Base-by-base conservation (phyloP, 2,888 invertebrate species). In the Agrilus mali region DNA sequence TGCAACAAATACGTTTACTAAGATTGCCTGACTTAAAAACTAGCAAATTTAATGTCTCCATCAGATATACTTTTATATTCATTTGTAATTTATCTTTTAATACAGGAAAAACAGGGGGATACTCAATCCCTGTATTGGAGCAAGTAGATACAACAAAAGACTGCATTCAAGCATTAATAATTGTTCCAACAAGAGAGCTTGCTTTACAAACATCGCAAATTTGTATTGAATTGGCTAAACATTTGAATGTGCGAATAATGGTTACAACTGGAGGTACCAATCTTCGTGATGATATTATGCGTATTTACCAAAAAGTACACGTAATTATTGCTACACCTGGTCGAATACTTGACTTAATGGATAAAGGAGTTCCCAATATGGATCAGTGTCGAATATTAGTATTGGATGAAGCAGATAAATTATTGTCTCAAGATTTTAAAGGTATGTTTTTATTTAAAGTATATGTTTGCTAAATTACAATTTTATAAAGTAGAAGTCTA, bases 171-270 rank as follows among this genome's bases (percentile, higher is more conserved):
- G 97, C 95, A 60, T 75, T 99, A 72, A 82, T 98, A 59, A 89
- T 99, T 68, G 97, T 98, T 63, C 98, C 98, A 52, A 98, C 98
- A 48, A 77, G 98, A 72, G 98, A 98, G 74, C 74, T 98, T 69
- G 98, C 98, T 50, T 77, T 97, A 60, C 98, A 98, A 71, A 98
- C 97, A 64, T 95, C 96, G 74, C 97, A 97, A 75, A 98, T 98
- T 66, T 95, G 97, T 72, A 96, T 96, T 68, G 97, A 98, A 70
- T 76, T 98, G 61, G 88, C 95, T 53, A 97, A 97, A 71, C 96
- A 98, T 70, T 80, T 96, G 74, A 86, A 90, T 65, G 83, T 94
- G 60, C 88, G 95, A 68, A 92, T 96, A 54, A 98, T 98, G 98
- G 98, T 98, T 51, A 97, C 97, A 58, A 98, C 98, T 55, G 98